Percentiles rank a stretch among this genome's conserved stretches.
phyloP scores from a whole-genome alignment of 2,888 invertebrate genomes.

The Taphrorychus bicolor region DNA sequence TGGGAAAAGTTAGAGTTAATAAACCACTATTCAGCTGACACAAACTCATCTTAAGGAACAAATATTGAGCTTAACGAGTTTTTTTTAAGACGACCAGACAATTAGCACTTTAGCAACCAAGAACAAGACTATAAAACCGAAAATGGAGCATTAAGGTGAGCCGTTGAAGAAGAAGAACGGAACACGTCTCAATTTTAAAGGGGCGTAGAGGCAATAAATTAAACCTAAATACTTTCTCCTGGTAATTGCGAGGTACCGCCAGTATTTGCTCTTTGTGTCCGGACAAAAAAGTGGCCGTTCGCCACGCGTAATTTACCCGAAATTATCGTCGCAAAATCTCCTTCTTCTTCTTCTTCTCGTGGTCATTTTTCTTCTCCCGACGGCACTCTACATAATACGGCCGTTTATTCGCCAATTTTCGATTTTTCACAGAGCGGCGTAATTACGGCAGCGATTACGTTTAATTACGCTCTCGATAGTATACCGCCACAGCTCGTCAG shows the following conservation, averaged over 20 bases:
- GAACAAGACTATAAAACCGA: background rate
- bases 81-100: background rate
- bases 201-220: constrained; percentile 37
- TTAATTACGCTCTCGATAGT: constrained; percentile 22
- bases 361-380: constrained; percentile 12
- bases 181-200: constrained; percentile 30
- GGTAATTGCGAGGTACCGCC: constrained; percentile 33
- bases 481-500: background rate
- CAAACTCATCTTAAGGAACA: no score
- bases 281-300: constrained; percentile 21
- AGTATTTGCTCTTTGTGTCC: constrained; percentile 28
- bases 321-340: constrained; percentile 21
- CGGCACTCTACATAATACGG: constrained; percentile 17
- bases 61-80: background rate
- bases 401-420: constrained; percentile 26
- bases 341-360: constrained; percentile 3
- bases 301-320: constrained; percentile 19
- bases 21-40: no score
- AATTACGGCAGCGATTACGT: constrained; percentile 16
- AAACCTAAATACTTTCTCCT: constrained; percentile 38
- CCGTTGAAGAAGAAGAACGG: constrained; percentile 19
- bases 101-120: background rate
- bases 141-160: constrained; percentile 5
- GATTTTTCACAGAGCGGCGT: constrained; percentile 28
- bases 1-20: no score